These are phyloP conservation scores for Spongilla lacustris DNA, from an alignment of 37 sponge, comb jelly and placozoan genomes.

Conservation along the genomic window DNA sequence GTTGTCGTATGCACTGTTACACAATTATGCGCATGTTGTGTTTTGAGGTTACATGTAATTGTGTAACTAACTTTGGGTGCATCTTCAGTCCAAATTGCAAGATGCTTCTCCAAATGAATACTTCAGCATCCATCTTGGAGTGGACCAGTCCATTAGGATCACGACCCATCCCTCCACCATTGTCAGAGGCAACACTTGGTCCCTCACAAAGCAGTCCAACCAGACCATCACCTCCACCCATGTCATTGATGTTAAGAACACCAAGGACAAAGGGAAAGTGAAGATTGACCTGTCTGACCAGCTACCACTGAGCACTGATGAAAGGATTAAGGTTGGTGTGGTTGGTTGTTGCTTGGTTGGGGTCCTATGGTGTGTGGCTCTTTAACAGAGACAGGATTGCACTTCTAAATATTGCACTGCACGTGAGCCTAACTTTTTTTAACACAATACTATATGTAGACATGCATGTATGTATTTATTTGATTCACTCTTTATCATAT, in stretches of 20 bases:
- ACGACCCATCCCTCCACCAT: constrained; percentile 41
- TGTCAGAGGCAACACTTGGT: constrained; percentile 19
- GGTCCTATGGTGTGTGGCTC: no score
- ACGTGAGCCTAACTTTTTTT: no score
- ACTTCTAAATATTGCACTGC: no score
- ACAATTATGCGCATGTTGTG: no score
- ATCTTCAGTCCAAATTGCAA: constrained; percentile 33
- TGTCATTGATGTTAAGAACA: constrained; percentile 67
- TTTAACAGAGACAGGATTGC: no score
- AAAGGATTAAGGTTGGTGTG: constrained; percentile 70
- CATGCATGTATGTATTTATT: no score
- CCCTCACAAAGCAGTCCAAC: constrained; percentile 8
- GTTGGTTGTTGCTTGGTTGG: no score
- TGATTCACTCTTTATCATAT: no score
- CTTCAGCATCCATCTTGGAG: constrained; percentile 59
- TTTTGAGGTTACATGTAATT: background rate
- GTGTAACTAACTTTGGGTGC: no score
- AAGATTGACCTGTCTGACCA: constrained; percentile 66
- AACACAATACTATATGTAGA: no score
- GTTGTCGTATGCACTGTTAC: no score
- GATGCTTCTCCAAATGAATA: constrained; percentile 54
- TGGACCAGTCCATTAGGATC: constrained; percentile 60
- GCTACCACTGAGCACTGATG: constrained; percentile 73
- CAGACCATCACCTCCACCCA: constrained; percentile 43
- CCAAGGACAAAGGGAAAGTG: constrained; percentile 12